Evolutionary conservation across 2,888 invertebrate genomes (phyloP), one percentile per base, ranked within the genome.

Genomic region (Boloria selene): DNA sequence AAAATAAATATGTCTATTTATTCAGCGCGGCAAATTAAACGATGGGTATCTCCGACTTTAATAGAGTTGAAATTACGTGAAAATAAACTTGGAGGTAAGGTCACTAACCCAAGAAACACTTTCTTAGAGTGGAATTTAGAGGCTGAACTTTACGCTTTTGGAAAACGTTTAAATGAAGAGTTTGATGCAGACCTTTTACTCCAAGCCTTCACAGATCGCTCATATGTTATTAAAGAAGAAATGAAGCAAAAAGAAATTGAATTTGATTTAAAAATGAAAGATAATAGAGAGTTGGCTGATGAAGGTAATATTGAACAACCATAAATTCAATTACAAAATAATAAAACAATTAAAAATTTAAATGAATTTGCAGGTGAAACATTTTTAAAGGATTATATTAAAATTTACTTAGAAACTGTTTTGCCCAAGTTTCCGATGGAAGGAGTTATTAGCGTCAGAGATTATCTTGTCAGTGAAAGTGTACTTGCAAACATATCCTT

Each of bases 81-180:
- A 77, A 79, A 93, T 3, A 94, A 91, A 80, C 77, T 93, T 26
- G 95, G 94, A 0, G 93, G 93, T 7, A 94, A 95, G 76, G 88
- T 79, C 75, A 76, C 68, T 61, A 73, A 84, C 73, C 76, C 92
- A 72, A 74, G 97, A 70, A 95, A 94, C 31, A 92, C 93, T 10
- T 96, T 93, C 79, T 74, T 95, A n/a, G 96, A 96, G 78, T 97
- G 98, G 98, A 98, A 98, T 81, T 95, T 96, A 75, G 94, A 96
- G 75, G 94, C 97, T 0, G 98, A 98, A 88, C 71, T 98, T 3
- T 98, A 93, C 88, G 97, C 98, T 0, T 98, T 98, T 91, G 96
- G 95, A 13, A 95, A 95, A 78, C 93, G 99, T 31, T 88, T 98
- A 16, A 94, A 95, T 26, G 99, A 99, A 90, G 94, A 96, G 4